Base-by-base conservation (phyloP, 2,113 vertebrate species). In the Dissostichus mawsoni region DNA sequence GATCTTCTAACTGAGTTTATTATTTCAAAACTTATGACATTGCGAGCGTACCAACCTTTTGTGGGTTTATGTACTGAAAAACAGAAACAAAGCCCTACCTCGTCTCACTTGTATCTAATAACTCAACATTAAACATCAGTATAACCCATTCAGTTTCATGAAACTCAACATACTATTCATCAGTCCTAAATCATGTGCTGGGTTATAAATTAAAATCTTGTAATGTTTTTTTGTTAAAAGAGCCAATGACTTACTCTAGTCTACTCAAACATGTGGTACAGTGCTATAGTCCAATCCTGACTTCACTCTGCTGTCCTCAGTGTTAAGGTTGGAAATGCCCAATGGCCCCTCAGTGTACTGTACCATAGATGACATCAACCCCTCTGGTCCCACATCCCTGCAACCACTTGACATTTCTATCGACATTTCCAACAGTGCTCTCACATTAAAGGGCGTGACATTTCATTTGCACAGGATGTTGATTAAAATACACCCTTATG, bases 341-440 rank as follows among this genome's bases (percentile, higher is more conserved):
- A 90, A 47, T 92, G 91, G 94, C 93, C 85, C 82, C 73, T 80
- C 76, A 68, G 82, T 88, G 81, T 83, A 90, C 92, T 92, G 87
- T 93, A 92, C 93, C 93, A 85, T 84, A 72, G 90, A 90, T 93
- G 94, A 91, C 92, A 94, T 94, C 94, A 90, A 86, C 90, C 90
- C 90, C 90, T 83, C 87, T 91, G 89, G 90, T 93, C 89, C 88
- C 89, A 91, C 88, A 93, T 94, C 92, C 93, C 94, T 90, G 91
- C 91, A 94, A 94, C 92, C 93, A 94, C 95, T 95, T 96, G 94
- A 96, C 95, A 96, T 96, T 96, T 96, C 92, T 95, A 94, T 94
- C 92, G 92, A 95, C 94, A 95, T 96, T 95, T 95, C 93, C 94
- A 94, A 93, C 90, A 92, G 93, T 94, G 93, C 94, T 93, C 91